Percentiles rank a stretch among this genome's conserved stretches.
These are phyloP conservation scores for Pollenia angustigena DNA, from an alignment of 2,888 invertebrate species.

Conservation along the genomic window DNA sequence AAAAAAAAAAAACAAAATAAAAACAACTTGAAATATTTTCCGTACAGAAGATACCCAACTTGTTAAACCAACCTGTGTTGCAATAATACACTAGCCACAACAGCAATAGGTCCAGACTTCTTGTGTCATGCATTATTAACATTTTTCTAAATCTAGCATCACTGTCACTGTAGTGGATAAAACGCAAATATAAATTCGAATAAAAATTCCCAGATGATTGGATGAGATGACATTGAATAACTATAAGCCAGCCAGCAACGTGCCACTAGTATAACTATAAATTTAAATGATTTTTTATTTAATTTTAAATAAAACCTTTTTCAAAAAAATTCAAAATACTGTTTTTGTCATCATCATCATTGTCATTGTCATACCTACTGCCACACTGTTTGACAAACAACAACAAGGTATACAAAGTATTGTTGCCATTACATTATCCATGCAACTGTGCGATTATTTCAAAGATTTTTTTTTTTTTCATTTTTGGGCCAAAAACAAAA, in stretches of 20 bases:
- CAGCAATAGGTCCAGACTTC: too few species aligned
- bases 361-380: conserved; percentile 52
- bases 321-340: conserved; percentile 12
- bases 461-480: conserved; percentile 24
- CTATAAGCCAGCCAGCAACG: background rate
- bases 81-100: too few species aligned
- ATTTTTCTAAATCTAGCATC: too few species aligned
- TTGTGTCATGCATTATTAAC: too few species aligned
- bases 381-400: conserved; percentile 63
- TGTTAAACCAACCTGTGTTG: too few species aligned
- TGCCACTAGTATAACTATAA: conserved; percentile 3
- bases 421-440: conserved; percentile 26
- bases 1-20: too few species aligned
- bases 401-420: background rate
- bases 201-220: conserved; percentile 42
- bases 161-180: background rate
- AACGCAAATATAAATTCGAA: background rate
- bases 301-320: background rate
- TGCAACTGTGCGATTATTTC: background rate
- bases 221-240: conserved; percentile 51
- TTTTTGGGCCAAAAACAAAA: conserved; percentile 27
- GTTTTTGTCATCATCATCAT: conserved; percentile 31
- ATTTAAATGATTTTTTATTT: conserved; percentile 24
- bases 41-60: too few species aligned
- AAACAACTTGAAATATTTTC: too few species aligned